phyloP scores from a whole-genome alignment of 1,140 invertebrate genomes.

The Pemphigus obesinymphae region DNA sequence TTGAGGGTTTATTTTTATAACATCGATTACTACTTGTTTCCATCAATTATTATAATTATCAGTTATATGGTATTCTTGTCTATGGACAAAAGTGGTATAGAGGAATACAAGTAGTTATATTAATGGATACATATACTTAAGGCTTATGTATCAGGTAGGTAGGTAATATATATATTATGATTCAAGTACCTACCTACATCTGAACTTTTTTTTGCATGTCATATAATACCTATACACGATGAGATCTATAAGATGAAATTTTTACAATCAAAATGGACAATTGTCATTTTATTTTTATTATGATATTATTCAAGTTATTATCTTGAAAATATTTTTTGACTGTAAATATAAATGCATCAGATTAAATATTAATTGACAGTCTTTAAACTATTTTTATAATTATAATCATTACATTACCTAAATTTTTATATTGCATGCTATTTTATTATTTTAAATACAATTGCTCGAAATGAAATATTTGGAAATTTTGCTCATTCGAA shows the following conservation, averaged over 20 bases:
- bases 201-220: too few relatives aligned
- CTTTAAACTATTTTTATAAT: not conserved
- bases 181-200: too few relatives aligned
- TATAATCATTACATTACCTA: not conserved
- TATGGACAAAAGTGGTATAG: not conserved
- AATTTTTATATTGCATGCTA: not conserved
- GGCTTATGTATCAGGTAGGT: too few relatives aligned
- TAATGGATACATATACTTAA: too few relatives aligned
- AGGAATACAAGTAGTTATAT: too few relatives aligned
- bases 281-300: not conserved
- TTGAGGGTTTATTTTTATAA: not conserved
- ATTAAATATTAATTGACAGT: not conserved
- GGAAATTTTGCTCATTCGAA: conserved; percentile 16
- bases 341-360: not conserved
- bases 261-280: not conserved
- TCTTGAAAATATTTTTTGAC: not conserved
- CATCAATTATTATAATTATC: not conserved
- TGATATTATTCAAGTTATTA: not conserved
- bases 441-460: not conserved
- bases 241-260: not conserved
- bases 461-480: conserved; percentile 3
- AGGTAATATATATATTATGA: too few relatives aligned
- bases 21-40: not conserved
- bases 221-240: not conserved
- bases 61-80: not conserved